phyloP scores from a whole-genome alignment of 2,888 invertebrate species.

The Campoplex capitator region DNA sequence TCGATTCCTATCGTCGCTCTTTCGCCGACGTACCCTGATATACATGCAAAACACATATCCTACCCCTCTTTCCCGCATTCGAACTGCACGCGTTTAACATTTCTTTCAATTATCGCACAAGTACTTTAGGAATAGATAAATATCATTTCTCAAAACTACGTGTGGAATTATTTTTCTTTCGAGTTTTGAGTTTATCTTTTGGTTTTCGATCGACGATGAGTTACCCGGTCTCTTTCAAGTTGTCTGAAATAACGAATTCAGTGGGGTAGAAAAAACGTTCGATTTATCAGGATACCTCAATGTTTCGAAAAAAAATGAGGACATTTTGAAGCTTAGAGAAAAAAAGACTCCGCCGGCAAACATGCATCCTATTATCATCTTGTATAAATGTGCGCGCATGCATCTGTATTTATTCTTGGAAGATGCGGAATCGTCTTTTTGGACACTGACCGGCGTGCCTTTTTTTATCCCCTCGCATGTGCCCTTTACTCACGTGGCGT shows the following conservation, averaged over 20 bases:
- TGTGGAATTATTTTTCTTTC: background rate
- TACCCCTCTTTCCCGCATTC: constrained; percentile 3
- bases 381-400: background rate
- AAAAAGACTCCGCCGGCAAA: no score
- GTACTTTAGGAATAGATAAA: background rate
- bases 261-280: background rate
- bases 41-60: constrained; percentile 51
- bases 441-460: constrained; percentile 73
- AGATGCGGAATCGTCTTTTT: constrained; percentile 75
- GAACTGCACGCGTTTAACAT: background rate
- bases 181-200: background rate
- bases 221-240: background rate
- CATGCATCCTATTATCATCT: background rate
- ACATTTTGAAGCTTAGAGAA: background rate
- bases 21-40: constrained; percentile 46
- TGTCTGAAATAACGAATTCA: background rate
- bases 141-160: background rate
- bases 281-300: no score
- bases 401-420: constrained; percentile 76
- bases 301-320: no score
- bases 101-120: background rate
- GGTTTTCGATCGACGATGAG: background rate
- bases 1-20: constrained; percentile 62
- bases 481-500: constrained; percentile 41
- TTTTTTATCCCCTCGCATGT: constrained; percentile 33